Base-by-base conservation (phyloP, 2,888 invertebrate genomes). In the Diploptera punctata region DNA sequence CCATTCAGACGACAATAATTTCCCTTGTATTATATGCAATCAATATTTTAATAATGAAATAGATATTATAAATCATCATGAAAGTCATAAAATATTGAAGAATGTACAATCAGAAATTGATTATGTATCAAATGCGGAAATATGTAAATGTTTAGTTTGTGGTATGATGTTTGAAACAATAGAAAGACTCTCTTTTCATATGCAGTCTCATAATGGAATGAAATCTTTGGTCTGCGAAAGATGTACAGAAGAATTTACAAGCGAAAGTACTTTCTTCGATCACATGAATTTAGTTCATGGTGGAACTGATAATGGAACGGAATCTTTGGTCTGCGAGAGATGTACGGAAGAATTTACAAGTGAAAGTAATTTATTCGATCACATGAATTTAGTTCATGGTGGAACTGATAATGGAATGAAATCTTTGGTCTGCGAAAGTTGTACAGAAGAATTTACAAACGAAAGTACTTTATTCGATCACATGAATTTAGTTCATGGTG, bases 21-120 rank as follows among this genome's bases (percentile, higher is more conserved):
- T 31, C 13, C 57, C 69, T 24, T 69, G 69, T 43, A 26, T 69
- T 24, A 18, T 69, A 18, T 69, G 69, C n/a, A n/a, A 69, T 5
- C 24, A n/a, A 26, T 24, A 10, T 26, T 69, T 69, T 60, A 43
- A 5, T 26, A 57, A 21, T 16, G 69, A 69, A 43, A 16, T 5
- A 10, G 57, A 69, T n/a, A 1, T 69, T 10, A 60, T 44, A 38
- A 38, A 44, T 3, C 69, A 69, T 24, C 43, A 60, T 13, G 26
- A n/a, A 18, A 57, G 13, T 26, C 24, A 29, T 43, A 43, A 21
- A 21, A 4, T 19, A 21, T 18, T 21, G n/a, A n/a, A n/a, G n/a
- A n/a, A n/a, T n/a, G n/a, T n/a, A n/a, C n/a, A n/a, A n/a, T n/a
- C n/a, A n/a, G n/a, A n/a, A n/a, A n/a, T n/a, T n/a, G n/a, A n/a